Base-by-base conservation (phyloP, 2,113 vertebrate genomes). In the Antennarius striatus region DNA sequence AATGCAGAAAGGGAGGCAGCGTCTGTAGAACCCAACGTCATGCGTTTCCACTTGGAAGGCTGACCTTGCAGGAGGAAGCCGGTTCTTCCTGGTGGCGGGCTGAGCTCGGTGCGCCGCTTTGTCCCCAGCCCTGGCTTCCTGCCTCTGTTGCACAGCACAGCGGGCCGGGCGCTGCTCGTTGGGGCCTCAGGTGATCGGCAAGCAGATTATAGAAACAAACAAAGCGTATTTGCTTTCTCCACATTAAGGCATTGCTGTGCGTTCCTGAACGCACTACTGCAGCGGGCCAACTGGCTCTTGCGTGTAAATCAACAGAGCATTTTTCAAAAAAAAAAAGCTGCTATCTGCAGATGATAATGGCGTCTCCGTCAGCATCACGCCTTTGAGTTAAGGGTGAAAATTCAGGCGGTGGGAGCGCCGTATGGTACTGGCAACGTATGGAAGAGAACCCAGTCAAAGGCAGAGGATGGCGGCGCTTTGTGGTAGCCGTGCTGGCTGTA, bases 151-250 rank as follows among this genome's bases (percentile, higher is more conserved):
- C 55, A 43, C 63, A 56, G 67, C 67, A 56, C 60, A 71, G 71
- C 52, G 16, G 76, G 57, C 83, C 39, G 32, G 32, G 32, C 32
- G 32, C 32, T 7, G 56, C 71, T 82, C 48, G 4, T 63, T 67
- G 70, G 77, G 22, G 82, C 79, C 80, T 87, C 86, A 85, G 88
- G 86, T 90, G 91, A 92, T 89, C 61, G 63, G 82, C 79, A 87
- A 75, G 83, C 80, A 83, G 86, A 92, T 91, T 90, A 89, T 84
- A 67, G 80, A 89, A 89, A 88, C 89, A 90, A 92, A 92, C 87
- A 91, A 75, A 79, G 81, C 47, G 4, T 81, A 82, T 90, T 90
- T 92, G 89, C 88, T 82, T 77, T 83, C 80, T 77, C 79, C 69
- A 73, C 85, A 77, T 68, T 66, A 68, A 79, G 79, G 80, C 66